Base-by-base conservation (phyloP, 2,113 vertebrate genomes). In the Hippopotamus amphibius region DNA sequence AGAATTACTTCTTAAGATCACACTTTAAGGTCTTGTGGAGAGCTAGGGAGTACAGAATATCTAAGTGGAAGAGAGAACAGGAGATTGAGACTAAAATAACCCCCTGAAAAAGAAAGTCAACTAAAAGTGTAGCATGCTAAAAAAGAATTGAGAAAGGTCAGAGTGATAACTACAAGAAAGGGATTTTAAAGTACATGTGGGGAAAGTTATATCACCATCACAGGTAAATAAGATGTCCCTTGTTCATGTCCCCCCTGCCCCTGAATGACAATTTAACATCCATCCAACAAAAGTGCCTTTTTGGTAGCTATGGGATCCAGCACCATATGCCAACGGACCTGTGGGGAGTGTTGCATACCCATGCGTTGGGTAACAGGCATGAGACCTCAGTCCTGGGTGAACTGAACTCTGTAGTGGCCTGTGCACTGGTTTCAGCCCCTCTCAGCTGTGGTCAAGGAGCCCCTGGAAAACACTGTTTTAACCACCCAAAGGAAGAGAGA, bases 51-150 rank as follows among this genome's bases (percentile, higher is more conserved):
- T 87, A 30, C 7, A 61, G 48, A 84, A 81, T 89, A 76, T 8
- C 26, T 82, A 41, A 82, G 8, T 53, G 30, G 69, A 66, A 80
- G 26, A 63, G 22, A 82, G 4, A 90, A 33, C 33, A 53, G 43
- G n/a, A 80, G 59, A 46, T 48, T 89, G 63, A 19, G n/a, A 72
- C 84, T 93, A n/a, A 95, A 93, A 84, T 76, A n/a, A 86, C 26
- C 7, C 15, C 19, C 37, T 26, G 22, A 61, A 82, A 84, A 61
- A 37, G 14, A 77, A 57, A 79, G 28, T 72, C n/a, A 84, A 33
- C 30, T 55, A n/a, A 33, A 57, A 91, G 53, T 88, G 1, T 63
- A 83, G 86, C 61, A 53, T 53, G 65, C 14, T 33, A 26, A 86
- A 46, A 57, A 48, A 50, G 26, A 57, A 1, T 50, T 61, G 15